Evolutionary conservation across 2,888 invertebrate genomes (phyloP), one percentile per base, ranked within the genome.

Genomic region (Cepaea hortensis): DNA sequence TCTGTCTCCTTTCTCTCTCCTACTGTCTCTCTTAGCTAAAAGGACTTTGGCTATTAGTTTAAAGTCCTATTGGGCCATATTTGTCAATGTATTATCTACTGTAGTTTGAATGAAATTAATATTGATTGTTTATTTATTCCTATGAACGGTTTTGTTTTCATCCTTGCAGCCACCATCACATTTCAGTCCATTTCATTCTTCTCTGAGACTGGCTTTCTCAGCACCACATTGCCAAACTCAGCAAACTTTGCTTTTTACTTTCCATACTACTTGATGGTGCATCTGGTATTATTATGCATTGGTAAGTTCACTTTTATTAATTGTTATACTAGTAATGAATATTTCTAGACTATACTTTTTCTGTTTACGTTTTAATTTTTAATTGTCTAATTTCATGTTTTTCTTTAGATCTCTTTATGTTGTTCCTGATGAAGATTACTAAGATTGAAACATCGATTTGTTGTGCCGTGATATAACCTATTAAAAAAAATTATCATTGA

Each of bases 181-280:
- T 93, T 94, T 88, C 94, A 97, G 84, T 97, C 97, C 93, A 97
- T 98, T 93, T 97, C 98, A 0, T 97, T 97, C 93, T 97, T 98
- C 92, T 97, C 98, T 90, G 97, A 98, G 93, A 97, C 97, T 0
- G 95, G 96, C 82, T 96, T 95, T 85, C 97, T 97, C 93, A 96
- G 97, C 0, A 93, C 98, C 3, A 95, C 96, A 0, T 93, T 99
- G 93, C 98, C 98, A 0, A 98, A 98, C 94, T 93, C 95, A 5
- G 96, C 96, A 96, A 98, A 99, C 95, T 96, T 97, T 90, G 96
- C 97, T 0, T 98, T 99, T 94, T 96, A 97, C 93, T 96, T 98
- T 95, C 97, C 98, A 0, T 95, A 96, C 0, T 96, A 97, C 88
- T 95, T 98, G 91, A 96, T 97, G 91, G 90, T 97, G 1, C 98